These are phyloP conservation scores for Stichodactyla mertensii DNA, from an alignment of 64 coral and sea anemone species.

Conservation along the genomic window DNA sequence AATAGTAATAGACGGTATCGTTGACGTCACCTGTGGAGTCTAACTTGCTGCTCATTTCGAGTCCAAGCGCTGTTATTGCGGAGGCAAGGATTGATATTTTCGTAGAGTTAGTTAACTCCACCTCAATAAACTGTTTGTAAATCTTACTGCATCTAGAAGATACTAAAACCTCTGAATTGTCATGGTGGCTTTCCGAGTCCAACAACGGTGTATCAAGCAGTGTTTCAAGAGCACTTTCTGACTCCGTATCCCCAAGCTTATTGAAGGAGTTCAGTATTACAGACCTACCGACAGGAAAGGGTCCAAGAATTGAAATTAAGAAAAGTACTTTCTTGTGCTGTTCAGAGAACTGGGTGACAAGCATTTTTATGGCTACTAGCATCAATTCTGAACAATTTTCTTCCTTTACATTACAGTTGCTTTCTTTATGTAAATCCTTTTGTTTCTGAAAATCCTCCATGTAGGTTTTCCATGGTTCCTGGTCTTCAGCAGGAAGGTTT, in stretches of 20 bases:
- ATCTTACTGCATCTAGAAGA: background rate
- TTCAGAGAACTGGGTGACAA: background rate
- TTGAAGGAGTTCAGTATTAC: background rate
- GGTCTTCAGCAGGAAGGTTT: background rate
- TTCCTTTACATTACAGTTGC: background rate
- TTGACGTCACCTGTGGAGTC: background rate
- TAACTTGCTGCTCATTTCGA: background rate
- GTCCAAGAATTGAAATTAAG: background rate
- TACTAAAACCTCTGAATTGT: background rate
- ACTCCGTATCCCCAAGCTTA: background rate
- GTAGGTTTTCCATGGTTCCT: background rate
- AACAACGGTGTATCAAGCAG: background rate
- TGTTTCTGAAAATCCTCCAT: background rate
- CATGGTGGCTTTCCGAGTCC: background rate
- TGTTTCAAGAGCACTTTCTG: background rate
- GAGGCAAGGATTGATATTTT: background rate
- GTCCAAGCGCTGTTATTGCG: background rate
- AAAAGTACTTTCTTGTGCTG: background rate
- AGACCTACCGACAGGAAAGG: background rate
- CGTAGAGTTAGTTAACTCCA: background rate
- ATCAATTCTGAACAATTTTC: background rate
- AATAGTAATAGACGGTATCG: background rate
- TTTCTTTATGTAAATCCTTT: background rate
- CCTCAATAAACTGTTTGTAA: background rate
- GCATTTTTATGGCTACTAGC: background rate